Base-by-base conservation (phyloP, 2,113 vertebrate species). In the Tupaia tana region DNA sequence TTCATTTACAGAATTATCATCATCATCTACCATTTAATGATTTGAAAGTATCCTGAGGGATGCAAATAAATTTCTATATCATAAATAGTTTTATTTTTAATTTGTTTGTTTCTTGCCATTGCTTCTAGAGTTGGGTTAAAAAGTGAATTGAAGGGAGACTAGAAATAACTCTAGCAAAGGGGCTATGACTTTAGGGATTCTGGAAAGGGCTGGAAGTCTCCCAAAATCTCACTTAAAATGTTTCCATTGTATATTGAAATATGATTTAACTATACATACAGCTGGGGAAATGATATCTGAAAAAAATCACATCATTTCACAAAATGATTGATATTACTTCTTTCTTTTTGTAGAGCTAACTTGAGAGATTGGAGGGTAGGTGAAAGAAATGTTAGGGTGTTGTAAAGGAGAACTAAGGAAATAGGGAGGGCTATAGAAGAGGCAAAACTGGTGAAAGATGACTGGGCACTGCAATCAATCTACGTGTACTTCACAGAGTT, bases 1-100 rank as follows among this genome's bases (percentile, higher is more conserved):
- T 58, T 83, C 19, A 75, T 43, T 96, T 93, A 80, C 4, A 91
- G 14, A 86, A 80, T 71, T 88, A 64, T 82, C 52, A 29, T 67
- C 4, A 24, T 92, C 66, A 67, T 82, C 93, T 93, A 63, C 19
- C 6, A 85, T 25, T 1, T 70, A 58, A 19, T 82, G 13, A 64
- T 74, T 74, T 78, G 34, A 89, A 93, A 86, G 5, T 64, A 58
- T 75, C 14, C 11, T 13, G 56, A 34, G 18, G 13, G 80, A 5
- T 61, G 5, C 3, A 52, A 15, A 29, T 24, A 90, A 66, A 70
- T 1, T 10, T 88, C 25, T 4, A 75, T 70, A 31, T 64, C 24
- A 59, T 52, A 1, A 24, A 14, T 63, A 80, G 12, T 0, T 79
- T 80, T 87, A 43, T 43, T 43, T 43, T 43, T 43, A 43, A 43